Base-by-base conservation (phyloP, 2,888 invertebrate species). In the Physocephala rufipes region DNA sequence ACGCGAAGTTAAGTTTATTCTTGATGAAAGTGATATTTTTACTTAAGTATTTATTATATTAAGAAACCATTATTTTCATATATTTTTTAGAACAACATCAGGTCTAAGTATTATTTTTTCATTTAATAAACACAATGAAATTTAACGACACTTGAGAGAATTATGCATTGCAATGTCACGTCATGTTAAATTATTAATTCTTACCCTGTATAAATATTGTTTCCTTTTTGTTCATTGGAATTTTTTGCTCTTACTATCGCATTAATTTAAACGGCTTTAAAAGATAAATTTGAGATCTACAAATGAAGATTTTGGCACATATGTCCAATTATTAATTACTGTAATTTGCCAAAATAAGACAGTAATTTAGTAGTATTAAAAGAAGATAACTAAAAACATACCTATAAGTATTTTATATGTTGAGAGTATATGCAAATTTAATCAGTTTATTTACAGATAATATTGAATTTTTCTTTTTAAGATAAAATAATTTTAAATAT, bases 41-140 rank as follows among this genome's bases (percentile, higher is more conserved):
- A 70, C 70, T 68, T 70, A 71, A 74, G 73, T 73, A 71, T 71
- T 74, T 53, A 53, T 66, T 73, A n/a, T n/a, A n/a, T 72, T 61
- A 64, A 64, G 67, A 71, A 67, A 53, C 30, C 24, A 9, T 36
- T 36, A 28, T 13, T 36, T 67, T 71, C 45, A 30, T 66, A 30
- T 65, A 21, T 61, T 47, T 47, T 61, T n/a, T 49, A 26, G 61
- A 49, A 62, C 24, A 24, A 16, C 62, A 28, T 26, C 12, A 68
- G 16, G 28, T 12, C 21, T 36, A 30, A 62, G 68, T 68, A 68
- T 68, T 68, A 68, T 62, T 62, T 51, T 51, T 21, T 30, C 62
- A 28, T 19, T 47, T 26, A 21, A 24, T 21, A 45, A 5, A 9
- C 9, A 19, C 15, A 16, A 36, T 43, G 13, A 26, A 19, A 67